Evolutionary conservation across 2,797 vertebrate genomes (phyloP).

Genomic region (Pitangus sulphuratus): DNA sequence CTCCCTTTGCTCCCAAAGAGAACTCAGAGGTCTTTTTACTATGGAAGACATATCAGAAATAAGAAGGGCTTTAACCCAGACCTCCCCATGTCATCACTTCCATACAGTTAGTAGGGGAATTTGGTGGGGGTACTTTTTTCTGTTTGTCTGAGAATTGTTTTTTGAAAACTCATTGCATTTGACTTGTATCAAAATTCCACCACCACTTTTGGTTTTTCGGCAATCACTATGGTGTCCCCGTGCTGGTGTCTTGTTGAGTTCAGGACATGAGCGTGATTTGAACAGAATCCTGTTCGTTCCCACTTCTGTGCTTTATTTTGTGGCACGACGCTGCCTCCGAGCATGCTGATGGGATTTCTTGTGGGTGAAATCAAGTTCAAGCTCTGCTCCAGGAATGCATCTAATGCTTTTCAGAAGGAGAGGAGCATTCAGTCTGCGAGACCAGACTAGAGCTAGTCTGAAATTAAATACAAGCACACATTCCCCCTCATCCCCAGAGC

Average conservation of each 20-base stretch:
- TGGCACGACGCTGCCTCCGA: neutral
- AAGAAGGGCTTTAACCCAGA: neutral
- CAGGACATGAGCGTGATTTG: fast-evolving
- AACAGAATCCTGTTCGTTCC: neutral
- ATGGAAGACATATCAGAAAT: neutral
- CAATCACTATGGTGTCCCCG: fast-evolving
- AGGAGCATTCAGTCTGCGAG: neutral
- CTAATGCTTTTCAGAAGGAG: neutral
- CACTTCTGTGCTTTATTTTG: neutral
- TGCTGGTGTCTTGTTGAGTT: neutral
- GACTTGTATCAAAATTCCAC: neutral
- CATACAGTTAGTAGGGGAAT: neutral
- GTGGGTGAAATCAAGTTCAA: neutral
- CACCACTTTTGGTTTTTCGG: neutral
- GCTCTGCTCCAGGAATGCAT: neutral
- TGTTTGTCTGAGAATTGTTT: neutral
- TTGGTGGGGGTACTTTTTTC: neutral
- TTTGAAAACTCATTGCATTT: neutral
- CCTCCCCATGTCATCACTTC: neutral
- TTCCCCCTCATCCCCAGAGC: neutral
- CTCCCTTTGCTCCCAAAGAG: neutral
- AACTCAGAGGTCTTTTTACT: neutral
- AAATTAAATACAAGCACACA: neutral
- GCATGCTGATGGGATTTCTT: neutral
- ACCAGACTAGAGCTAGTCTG: neutral